These are phyloP conservation scores for Hydrophis major DNA, from an alignment of 2,797 vertebrate species.

Conservation along the genomic window DNA sequence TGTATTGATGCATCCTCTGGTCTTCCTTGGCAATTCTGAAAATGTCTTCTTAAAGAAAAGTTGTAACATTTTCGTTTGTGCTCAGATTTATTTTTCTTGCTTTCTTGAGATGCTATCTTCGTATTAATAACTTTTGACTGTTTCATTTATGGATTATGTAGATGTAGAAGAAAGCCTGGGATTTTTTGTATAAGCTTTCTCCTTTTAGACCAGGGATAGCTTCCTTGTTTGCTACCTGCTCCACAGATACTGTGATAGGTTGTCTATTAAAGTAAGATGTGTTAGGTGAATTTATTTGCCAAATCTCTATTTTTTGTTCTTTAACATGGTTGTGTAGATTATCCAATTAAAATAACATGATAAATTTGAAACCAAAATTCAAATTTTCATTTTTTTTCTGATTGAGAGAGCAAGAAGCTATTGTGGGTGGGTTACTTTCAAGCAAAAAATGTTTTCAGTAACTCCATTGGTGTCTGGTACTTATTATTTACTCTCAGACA, in stretches of 20 bases:
- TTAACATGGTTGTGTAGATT: neutral
- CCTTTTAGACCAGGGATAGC: neutral
- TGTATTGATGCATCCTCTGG: neutral
- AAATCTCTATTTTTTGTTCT: neutral
- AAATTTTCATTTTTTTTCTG: neutral
- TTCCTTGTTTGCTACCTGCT: neutral
- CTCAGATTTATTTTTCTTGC: constrained; percentile 28
- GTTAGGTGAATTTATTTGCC: neutral
- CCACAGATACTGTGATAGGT: neutral
- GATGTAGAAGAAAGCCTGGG: neutral
- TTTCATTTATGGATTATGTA: constrained; percentile 30
- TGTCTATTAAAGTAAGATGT: neutral
- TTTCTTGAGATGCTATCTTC: constrained; percentile 11
- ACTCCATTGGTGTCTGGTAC: neutral
- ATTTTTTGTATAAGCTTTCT: neutral
- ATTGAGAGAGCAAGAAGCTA: neutral
- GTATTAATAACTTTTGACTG: constrained; percentile 3
- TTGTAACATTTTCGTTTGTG: neutral
- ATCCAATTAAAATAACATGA: neutral
- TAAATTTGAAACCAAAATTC: neutral
- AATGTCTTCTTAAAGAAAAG: constrained; percentile 33
- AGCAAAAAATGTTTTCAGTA: neutral
- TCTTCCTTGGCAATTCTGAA: constrained; percentile 14
- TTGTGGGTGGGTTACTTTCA: neutral
- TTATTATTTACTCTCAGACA: neutral